Conservation (phyloP, 2,113 vertebrate species). For the Lycocorax pyrrhopterus region DNA sequence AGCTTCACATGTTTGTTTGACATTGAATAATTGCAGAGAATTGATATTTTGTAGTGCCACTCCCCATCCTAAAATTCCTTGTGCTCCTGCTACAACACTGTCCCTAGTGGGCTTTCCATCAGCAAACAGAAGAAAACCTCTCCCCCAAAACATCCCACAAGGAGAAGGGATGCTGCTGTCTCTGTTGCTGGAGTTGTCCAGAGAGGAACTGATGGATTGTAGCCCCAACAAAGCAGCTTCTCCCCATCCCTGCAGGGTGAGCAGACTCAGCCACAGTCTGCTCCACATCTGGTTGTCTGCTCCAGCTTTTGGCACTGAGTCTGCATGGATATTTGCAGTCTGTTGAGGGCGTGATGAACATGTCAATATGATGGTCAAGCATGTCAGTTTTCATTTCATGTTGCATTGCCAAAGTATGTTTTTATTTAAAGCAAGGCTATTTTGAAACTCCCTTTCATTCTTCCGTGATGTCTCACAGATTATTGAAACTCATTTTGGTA, state of each 20-base stretch:
- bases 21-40: neutral
- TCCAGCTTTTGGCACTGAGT: neutral
- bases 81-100: neutral
- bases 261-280: neutral
- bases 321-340: neutral
- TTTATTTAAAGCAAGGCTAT: conserved; percentile 41
- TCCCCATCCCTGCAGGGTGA: neutral
- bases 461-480: neutral
- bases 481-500: neutral
- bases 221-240: neutral
- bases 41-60: neutral
- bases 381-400: neutral
- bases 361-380: conserved; percentile 27
- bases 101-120: neutral
- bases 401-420: conserved; percentile 13
- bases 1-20: neutral
- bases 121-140: neutral
- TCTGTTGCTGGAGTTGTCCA: neutral
- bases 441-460: conserved; percentile 44
- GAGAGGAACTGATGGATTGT: neutral
- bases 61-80: neutral
- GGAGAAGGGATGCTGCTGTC: neutral
- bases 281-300: conserved; percentile 31
- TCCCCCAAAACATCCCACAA: neutral
- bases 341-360: conserved; percentile 22